These are phyloP conservation scores for Fulica atra DNA, from an alignment of 2,113 vertebrate genomes.

Conservation along the genomic window DNA sequence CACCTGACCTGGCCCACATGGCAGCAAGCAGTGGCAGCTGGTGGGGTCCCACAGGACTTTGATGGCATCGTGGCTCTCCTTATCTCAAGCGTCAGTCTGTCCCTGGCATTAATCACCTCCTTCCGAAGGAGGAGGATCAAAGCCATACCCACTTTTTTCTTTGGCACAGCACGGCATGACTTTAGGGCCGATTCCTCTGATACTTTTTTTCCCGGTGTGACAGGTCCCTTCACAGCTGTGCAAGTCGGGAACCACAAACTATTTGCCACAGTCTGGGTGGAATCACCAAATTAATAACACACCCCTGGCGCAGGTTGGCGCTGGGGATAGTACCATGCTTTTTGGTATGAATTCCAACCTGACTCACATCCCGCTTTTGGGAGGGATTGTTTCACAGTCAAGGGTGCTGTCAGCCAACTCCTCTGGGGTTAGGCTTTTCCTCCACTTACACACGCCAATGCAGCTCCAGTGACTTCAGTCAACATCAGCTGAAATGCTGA, in stretches of 20 bases:
- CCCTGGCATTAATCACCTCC: not conserved
- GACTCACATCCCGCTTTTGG: not conserved
- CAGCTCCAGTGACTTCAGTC: not conserved
- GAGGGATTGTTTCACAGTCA: not conserved
- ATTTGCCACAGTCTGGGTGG: not conserved
- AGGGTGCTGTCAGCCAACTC: not conserved
- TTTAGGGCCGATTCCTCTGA: not conserved
- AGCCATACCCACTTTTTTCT: not conserved
- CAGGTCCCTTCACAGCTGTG: not conserved
- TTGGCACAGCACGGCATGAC: not conserved
- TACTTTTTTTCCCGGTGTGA: not conserved
- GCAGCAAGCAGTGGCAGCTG: fast-evolving
- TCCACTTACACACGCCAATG: not conserved
- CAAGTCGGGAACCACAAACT: not conserved
- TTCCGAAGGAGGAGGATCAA: not conserved
- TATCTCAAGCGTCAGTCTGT: not conserved
- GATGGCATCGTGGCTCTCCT: not conserved
- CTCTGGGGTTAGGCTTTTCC: not conserved
- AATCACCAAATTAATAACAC: fast-evolving
- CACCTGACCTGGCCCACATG: fast-evolving
- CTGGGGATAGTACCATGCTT: fast-evolving
- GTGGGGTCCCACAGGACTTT: not conserved
- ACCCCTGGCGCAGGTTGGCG: not conserved
- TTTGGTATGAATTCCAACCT: not conserved
- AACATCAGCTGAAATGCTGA: not conserved